phyloP scores from a whole-genome alignment of 2,113 vertebrate genomes.

The Haplochromis vanheusdeni region DNA sequence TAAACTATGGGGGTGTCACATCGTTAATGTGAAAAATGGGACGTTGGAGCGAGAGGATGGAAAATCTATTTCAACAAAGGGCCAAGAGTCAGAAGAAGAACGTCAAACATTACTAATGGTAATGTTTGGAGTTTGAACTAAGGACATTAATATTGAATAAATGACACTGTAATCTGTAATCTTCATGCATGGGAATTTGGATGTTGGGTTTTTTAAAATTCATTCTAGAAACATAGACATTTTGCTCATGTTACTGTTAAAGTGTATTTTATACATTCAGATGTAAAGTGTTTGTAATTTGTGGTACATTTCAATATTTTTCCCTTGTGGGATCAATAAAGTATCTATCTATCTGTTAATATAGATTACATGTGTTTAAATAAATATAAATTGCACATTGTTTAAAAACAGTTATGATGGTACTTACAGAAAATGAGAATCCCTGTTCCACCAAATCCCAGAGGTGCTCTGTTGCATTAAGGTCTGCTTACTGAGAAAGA shows the following conservation, averaged over 20 bases:
- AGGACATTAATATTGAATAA: constrained; percentile 35
- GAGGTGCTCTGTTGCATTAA: not conserved
- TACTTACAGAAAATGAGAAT: not conserved
- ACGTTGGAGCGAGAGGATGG: constrained; percentile 15
- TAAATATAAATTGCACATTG: not conserved
- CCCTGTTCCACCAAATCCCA: not conserved
- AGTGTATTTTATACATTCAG: not conserved
- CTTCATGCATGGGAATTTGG: not conserved
- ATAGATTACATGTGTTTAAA: not conserved
- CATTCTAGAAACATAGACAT: not conserved
- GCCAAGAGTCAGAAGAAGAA: constrained; percentile 43
- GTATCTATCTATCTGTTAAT: not conserved
- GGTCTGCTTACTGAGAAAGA: not conserved
- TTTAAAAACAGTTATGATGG: not conserved
- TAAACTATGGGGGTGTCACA: constrained; percentile 50
- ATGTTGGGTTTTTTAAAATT: not conserved
- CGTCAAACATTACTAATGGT: constrained; percentile 30
- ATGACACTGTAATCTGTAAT: constrained; percentile 4
- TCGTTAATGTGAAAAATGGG: constrained; percentile 64
- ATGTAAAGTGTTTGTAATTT: not conserved
- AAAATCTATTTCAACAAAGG: constrained; percentile 54
- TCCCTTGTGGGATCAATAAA: not conserved
- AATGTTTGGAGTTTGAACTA: constrained; percentile 32
- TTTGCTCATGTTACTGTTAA: not conserved
- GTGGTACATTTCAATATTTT: not conserved